Conservation (phyloP, 2,888 invertebrate genomes). For the Pharmacophagus antenor region DNA sequence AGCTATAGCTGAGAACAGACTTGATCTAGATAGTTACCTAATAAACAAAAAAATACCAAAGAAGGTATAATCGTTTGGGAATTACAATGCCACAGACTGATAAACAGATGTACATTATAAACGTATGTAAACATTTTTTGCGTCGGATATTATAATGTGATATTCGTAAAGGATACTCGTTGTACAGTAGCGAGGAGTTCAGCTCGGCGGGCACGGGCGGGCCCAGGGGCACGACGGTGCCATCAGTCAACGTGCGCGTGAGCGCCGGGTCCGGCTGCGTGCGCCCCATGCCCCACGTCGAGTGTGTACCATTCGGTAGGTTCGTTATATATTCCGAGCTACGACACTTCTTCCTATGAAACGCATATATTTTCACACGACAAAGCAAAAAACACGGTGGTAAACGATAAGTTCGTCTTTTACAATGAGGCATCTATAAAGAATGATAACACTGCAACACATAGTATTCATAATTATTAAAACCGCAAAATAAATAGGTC, state of each 20-base stretch:
- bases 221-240: conserved; percentile 90
- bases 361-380: neutral
- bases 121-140: too few relatives aligned
- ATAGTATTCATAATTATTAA: too few relatives aligned
- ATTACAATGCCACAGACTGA: neutral
- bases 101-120: too few relatives aligned
- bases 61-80: too few relatives aligned
- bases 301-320: conserved; percentile 91
- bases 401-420: neutral
- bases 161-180: conserved; percentile 89
- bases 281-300: conserved; percentile 92
- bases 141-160: too few relatives aligned
- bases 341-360: conserved; percentile 85
- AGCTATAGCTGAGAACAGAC: too few relatives aligned
- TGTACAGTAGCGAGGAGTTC: conserved; percentile 87
- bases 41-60: too few relatives aligned
- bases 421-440: too few relatives aligned
- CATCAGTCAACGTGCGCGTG: conserved; percentile 80
- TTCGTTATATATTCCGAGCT: conserved; percentile 87
- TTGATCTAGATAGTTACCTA: too few relatives aligned
- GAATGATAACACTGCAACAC: too few relatives aligned
- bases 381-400: neutral
- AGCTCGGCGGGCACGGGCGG: conserved; percentile 72
- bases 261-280: conserved; percentile 90
- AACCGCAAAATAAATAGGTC: too few relatives aligned